phyloP scores from a whole-genome alignment of 2,113 vertebrate genomes.

The Apodemus speciosus region DNA sequence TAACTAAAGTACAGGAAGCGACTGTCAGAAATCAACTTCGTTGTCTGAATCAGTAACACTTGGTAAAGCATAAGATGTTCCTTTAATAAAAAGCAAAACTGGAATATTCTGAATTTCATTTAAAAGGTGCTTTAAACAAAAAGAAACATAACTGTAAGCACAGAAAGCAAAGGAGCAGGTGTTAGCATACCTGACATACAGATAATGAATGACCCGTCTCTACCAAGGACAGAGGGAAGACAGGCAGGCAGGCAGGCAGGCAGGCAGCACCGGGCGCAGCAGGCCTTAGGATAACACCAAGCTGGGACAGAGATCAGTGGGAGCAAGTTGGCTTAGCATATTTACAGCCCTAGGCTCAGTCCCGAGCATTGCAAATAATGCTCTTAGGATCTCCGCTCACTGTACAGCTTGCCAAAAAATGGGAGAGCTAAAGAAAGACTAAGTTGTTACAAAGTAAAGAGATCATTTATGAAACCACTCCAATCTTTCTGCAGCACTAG shows the following conservation, averaged over 20 bases:
- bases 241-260: not conserved
- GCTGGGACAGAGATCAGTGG: not conserved
- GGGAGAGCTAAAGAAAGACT: not conserved
- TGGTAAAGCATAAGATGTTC: not conserved
- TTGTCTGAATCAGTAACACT: not conserved
- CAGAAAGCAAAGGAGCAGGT: not conserved
- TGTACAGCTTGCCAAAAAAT: not conserved
- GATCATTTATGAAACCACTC: not conserved
- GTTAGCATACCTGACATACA: not conserved
- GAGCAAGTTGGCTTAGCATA: not conserved
- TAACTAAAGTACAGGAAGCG: too few relatives aligned
- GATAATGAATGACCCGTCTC: not conserved
- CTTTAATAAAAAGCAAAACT: conserved; percentile 7
- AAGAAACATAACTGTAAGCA: not conserved
- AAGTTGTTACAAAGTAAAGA: not conserved
- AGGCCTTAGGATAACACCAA: not conserved
- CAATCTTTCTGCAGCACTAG: not conserved
- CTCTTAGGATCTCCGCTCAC: not conserved
- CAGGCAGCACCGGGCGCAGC: not conserved
- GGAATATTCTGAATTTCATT: conserved; percentile 20
- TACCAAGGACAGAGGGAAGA: not conserved
- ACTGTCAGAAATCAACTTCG: too few relatives aligned
- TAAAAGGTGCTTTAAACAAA: not conserved
- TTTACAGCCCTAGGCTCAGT: too few relatives aligned
- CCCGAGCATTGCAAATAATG: too few relatives aligned